Base-by-base conservation (phyloP, 2,888 invertebrate species). In the Euzophera pinguis region DNA sequence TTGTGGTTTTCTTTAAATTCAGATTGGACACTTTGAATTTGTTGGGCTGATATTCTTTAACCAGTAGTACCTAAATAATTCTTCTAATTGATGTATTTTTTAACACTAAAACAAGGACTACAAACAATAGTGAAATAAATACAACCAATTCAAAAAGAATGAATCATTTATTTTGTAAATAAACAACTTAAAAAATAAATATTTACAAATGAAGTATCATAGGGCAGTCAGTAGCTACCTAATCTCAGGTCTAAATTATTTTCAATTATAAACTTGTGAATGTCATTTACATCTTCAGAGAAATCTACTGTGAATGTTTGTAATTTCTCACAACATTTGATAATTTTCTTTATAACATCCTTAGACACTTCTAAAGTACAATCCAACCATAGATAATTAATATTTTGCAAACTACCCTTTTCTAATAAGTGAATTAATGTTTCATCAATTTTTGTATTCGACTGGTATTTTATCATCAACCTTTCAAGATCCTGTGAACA, bases 181-280 rank as follows among this genome's bases (percentile, higher is more conserved):
- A 60, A 55, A 38, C 13, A 38, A 38, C 38, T 38, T 38, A 63
- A 55, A 41, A 59, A 6, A 53, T 59, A 61, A 62, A 59, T 66
- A 37, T 37, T 10, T 37, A 66, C 54, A 64, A 60, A 56, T 52
- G 56, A 52, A 56, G 50, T 22, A 22, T 22, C 22, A 22, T 22
- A 22, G 2, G 5, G 22, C 22, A 39, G 53, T 64, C 78, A 90
- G 67, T 91, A 91, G 61, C 81, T 78, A 64, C 85, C 89, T 60
- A 90, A 68, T 58, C 78, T 84, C 53, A 90, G 75, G 67, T 89
- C 86, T 53, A 86, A 77, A 70, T 90, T 91, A 57, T 89, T 86
- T 39, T 84, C 82, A 49, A 58, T 65, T 50, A 90, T 86, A 59
- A 81, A 84, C 58, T 67, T 75, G 45, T 81, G 80, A 29, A 90